phyloP scores from a whole-genome alignment of 2,797 vertebrate species.

The Eleutherodactylus coqui region DNA sequence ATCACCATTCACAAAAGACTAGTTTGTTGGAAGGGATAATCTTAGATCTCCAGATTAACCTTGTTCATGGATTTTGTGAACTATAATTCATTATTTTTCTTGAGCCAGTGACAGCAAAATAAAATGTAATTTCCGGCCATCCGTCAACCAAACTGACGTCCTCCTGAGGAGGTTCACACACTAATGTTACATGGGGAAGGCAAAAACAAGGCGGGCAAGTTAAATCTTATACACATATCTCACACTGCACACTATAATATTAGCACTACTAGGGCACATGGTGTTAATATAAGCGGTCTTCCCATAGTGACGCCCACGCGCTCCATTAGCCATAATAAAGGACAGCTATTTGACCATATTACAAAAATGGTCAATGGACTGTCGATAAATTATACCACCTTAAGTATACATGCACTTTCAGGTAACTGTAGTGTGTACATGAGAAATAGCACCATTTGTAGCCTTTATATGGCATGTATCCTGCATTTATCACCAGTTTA shows the following conservation, averaged over 20 bases:
- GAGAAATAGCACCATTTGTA: too few species aligned
- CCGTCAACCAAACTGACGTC: neutral
- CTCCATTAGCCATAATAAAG: too few species aligned
- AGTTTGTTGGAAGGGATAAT: constrained; percentile 2
- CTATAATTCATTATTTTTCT: constrained; percentile 8
- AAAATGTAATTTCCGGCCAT: constrained; percentile 36
- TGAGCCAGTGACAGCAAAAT: neutral
- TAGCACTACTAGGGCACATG: neutral
- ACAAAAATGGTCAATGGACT: too few species aligned
- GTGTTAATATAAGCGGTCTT: neutral
- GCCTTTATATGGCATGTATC: too few species aligned
- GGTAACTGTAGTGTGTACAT: too few species aligned
- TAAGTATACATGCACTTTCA: too few species aligned
- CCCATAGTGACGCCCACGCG: neutral
- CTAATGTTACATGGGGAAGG: neutral
- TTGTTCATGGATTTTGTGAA: constrained; percentile 1
- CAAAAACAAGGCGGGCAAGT: neutral
- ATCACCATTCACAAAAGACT: neutral
- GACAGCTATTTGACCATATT: too few species aligned
- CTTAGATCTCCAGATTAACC: constrained; percentile 37
- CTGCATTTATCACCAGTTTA: too few species aligned
- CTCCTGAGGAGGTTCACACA: neutral
- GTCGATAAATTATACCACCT: too few species aligned
- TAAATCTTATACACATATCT: too few species aligned
- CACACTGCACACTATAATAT: neutral